Conservation (phyloP, 2,113 vertebrate species). For the Paralichthys olivaceus region DNA sequence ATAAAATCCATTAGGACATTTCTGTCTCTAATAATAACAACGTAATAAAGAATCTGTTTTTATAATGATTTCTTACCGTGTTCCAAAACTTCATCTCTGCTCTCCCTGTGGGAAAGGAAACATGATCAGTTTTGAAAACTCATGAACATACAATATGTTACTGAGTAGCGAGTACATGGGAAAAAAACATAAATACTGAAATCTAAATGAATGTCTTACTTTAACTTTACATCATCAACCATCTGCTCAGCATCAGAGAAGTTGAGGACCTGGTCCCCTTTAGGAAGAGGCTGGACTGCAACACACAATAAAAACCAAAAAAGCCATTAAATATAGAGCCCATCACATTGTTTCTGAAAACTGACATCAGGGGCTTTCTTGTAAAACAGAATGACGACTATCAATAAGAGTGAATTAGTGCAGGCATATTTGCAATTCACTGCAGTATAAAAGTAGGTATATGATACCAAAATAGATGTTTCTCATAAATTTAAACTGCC, state of each 20-base stretch:
- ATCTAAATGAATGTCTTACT: conserved; percentile 79
- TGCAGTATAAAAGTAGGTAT: neutral
- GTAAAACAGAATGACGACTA: neutral
- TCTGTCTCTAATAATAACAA: neutral
- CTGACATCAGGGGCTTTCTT: neutral
- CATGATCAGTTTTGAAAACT: neutral
- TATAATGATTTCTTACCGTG: conserved; percentile 86
- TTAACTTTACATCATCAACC: conserved; percentile 93
- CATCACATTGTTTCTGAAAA: neutral
- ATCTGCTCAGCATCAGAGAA: conserved; percentile 96
- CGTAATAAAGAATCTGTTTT: neutral
- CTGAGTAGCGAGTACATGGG: neutral
- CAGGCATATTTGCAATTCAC: neutral
- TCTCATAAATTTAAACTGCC: too few relatives aligned
- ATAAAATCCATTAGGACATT: neutral
- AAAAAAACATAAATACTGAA: neutral
- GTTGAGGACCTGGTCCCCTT: conserved; percentile 96
- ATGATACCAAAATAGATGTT: neutral
- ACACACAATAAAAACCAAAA: conserved; percentile 40
- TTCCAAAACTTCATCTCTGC: conserved; percentile 92
- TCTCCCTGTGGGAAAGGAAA: conserved; percentile 81
- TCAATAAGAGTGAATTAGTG: too few relatives aligned
- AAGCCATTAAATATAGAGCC: neutral
- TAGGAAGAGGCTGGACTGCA: conserved; percentile 95
- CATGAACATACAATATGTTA: neutral